These are phyloP conservation scores for Ptilodon capucinus DNA, from an alignment of 2,888 invertebrate genomes.

Conservation along the genomic window DNA sequence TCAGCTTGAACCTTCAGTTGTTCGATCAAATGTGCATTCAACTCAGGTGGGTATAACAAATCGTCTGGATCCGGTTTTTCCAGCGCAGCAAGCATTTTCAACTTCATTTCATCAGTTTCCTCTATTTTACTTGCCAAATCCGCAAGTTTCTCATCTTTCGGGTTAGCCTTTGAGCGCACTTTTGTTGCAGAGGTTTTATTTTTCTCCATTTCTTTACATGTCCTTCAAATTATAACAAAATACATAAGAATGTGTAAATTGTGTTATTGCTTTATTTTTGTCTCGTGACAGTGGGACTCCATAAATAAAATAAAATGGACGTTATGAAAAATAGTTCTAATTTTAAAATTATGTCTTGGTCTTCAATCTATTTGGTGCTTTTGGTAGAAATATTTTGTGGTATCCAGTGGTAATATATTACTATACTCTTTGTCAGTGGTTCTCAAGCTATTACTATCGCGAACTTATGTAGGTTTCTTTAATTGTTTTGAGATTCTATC, in stretches of 20 bases:
- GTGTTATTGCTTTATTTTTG: neutral
- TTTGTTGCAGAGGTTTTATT: slow-evolving; percentile 36
- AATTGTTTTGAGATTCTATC: too few species aligned
- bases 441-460: too few species aligned
- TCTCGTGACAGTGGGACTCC: neutral
- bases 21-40: slow-evolving; percentile 83
- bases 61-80: slow-evolving; percentile 70
- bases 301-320: neutral
- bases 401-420: too few species aligned
- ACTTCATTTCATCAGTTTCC: slow-evolving; percentile 76
- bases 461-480: too few species aligned
- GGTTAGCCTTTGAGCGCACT: slow-evolving; percentile 39
- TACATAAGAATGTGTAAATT: neutral
- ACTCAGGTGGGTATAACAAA: slow-evolving; percentile 81
- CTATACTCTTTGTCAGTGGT: too few species aligned
- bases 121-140: slow-evolving; percentile 70
- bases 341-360: too few species aligned
- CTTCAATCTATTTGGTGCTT: too few species aligned
- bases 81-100: slow-evolving; percentile 67
- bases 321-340: too few species aligned
- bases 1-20: slow-evolving; percentile 83
- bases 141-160: slow-evolving; percentile 52
- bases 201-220: slow-evolving; percentile 40
- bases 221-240: neutral
- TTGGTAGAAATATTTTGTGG: too few species aligned